Evolutionary conservation across 2,888 invertebrate genomes (phyloP), one percentile per base, ranked within the genome.

Genomic region (Heteromyza rotundicornis): DNA sequence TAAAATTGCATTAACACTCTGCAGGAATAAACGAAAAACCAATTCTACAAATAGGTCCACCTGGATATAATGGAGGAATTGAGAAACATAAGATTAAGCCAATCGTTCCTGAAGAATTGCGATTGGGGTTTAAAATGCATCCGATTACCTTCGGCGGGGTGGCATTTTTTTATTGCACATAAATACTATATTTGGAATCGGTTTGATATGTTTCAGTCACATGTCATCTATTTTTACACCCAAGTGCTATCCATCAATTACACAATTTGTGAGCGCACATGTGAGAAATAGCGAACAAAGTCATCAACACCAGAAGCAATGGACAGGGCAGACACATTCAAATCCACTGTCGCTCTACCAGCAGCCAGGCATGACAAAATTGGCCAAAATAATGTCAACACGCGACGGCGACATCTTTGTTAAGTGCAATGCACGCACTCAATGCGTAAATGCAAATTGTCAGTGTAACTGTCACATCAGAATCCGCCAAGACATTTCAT

Each of bases 361-460:
- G 54, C 51, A 65, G 44, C 57, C 49, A 40, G 35, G 22, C 66
- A 49, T 23, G 12, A 56, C 20, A 19, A 63, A 59, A 65, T 63
- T 70, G 60, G 57, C 60, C 64, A 47, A 65, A 67, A 68, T 57
- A 51, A 57, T 64, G 67, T 63, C 61, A 69, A 49, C 35, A 47
- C 7, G 5, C 47, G 17, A 19, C 47, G 54, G 59, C 60, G 50
- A 69, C 70, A 70, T 63, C 63, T 65, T 63, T 67, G 67, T 68
- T 70, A 70, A 70, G 70, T 70, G 68, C 64, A 64, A 55, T 27
- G 49, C 59, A 61, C 51, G 58, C 58, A 59, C 65, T 69, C 68
- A 64, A 59, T 64, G 64, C 64, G 47, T 49, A 66, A 63, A 65
- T 68, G 70, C 68, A 66, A 70, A 68, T 70, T 70, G 70, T 70